These are phyloP conservation scores for Mya arenaria DNA, from an alignment of 1,140 invertebrate species.

Conservation along the genomic window DNA sequence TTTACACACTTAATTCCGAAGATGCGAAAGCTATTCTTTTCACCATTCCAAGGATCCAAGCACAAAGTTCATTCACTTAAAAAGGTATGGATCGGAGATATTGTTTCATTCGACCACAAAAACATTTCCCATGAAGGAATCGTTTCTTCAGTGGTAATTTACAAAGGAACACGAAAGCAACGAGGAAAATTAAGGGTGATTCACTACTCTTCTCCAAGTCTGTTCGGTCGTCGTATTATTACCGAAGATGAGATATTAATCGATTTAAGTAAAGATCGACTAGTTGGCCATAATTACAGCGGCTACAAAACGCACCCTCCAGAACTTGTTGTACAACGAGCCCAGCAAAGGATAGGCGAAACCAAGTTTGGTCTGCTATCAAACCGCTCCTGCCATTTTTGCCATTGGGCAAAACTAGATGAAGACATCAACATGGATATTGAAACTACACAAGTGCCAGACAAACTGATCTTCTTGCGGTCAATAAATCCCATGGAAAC, in stretches of 20 bases:
- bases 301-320: slow-evolving; percentile 2
- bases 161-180: no score
- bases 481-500: slow-evolving; percentile 3
- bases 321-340: neutral
- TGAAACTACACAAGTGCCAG: neutral
- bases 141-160: no score
- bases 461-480: neutral
- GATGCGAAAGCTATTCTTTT: no score
- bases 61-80: no score
- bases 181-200: no score
- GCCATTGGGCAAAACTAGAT: slow-evolving; percentile 44
- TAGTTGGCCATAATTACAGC: slow-evolving; percentile 3
- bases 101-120: no score
- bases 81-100: no score
- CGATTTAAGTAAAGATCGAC: slow-evolving; percentile 4
- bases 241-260: neutral
- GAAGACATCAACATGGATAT: neutral
- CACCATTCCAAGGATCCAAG: no score
- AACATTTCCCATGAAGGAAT: no score
- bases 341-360: slow-evolving; percentile 31
- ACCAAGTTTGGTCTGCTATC: slow-evolving; percentile 28
- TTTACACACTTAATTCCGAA: no score
- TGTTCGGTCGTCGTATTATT: slow-evolving; percentile 8
- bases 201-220: neutral
- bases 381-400: slow-evolving; percentile 46